Conservation (phyloP, 2,113 vertebrate species). For the Heliornis fulica region DNA sequence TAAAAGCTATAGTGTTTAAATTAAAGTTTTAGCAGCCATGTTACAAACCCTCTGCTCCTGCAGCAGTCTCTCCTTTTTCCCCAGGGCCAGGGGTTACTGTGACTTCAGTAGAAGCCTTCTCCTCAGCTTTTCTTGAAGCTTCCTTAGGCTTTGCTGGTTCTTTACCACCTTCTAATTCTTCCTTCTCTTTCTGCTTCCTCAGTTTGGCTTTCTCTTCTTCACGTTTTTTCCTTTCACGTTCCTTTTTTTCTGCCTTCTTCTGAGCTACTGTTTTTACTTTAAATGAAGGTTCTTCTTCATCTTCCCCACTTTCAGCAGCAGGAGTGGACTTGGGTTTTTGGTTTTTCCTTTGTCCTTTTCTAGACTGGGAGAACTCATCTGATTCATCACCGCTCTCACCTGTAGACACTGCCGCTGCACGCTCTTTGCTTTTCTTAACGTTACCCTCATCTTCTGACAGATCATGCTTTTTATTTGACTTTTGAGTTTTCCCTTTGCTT, state of each 20-base stretch:
- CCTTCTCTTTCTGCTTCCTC: constrained; percentile 85
- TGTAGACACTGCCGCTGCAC: constrained; percentile 30
- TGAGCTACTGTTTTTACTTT: constrained; percentile 96
- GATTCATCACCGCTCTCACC: constrained; percentile 79
- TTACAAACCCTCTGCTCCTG: constrained; percentile 80
- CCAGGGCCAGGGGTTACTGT: constrained; percentile 16
- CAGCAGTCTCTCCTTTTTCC: constrained; percentile 75
- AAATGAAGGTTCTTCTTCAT: constrained; percentile 79
- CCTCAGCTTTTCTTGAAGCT: constrained; percentile 54
- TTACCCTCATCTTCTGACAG: constrained; percentile 70
- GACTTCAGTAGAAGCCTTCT: constrained; percentile 46
- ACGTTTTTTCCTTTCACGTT: constrained; percentile 91
- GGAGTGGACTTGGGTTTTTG: constrained; percentile 78
- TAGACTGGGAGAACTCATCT: constrained; percentile 72
- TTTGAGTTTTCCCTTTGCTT: constrained; percentile 80
- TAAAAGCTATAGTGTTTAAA: neutral
- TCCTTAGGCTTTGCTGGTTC: constrained; percentile 74
- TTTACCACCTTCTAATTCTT: constrained; percentile 80
- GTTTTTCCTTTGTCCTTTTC: constrained; percentile 84
- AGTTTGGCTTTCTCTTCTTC: constrained; percentile 86
- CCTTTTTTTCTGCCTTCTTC: constrained; percentile 98
- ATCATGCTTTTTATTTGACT: constrained; percentile 66
- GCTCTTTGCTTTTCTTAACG: constrained; percentile 65
- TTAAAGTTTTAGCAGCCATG: neutral
- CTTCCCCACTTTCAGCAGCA: constrained; percentile 78